Evolutionary conservation across 2,888 invertebrate species (phyloP).

Genomic region (Phyllotreta striolata): DNA sequence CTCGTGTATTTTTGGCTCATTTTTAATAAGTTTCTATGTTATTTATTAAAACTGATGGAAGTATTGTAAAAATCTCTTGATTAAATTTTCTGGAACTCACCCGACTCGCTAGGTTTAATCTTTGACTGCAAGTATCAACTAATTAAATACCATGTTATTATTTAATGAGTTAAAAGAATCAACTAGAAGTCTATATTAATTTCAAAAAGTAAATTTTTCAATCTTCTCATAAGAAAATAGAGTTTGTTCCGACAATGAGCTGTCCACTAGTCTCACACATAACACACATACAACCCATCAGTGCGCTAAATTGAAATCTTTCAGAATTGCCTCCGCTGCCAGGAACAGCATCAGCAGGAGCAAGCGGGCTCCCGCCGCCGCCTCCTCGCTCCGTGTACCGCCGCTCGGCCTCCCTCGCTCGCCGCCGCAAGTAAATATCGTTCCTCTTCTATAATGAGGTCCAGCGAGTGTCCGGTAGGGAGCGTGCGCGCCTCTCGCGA

Average conservation of each 20-base stretch:
- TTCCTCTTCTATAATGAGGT: slow-evolving; percentile 58
- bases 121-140: too few relatives aligned
- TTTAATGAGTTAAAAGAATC: too few relatives aligned
- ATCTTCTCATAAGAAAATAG: too few relatives aligned
- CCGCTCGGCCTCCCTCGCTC: slow-evolving; percentile 48
- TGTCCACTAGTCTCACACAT: slow-evolving; percentile 42
- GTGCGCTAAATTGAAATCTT: slow-evolving; percentile 61
- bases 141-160: too few relatives aligned
- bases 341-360: slow-evolving; percentile 31
- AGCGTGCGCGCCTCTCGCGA: slow-evolving; percentile 58
- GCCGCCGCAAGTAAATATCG: slow-evolving; percentile 58
- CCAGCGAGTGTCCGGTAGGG: slow-evolving; percentile 55
- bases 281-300: slow-evolving; percentile 50
- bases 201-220: too few relatives aligned
- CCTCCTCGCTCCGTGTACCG: slow-evolving; percentile 38
- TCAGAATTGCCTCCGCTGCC: slow-evolving; percentile 55
- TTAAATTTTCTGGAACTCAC: too few relatives aligned
- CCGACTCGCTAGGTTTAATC: too few relatives aligned
- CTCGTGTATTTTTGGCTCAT: too few relatives aligned
- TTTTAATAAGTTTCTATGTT: too few relatives aligned
- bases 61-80: too few relatives aligned
- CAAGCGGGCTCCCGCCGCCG: slow-evolving; percentile 43
- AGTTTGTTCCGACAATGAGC: slow-evolving; percentile 33
- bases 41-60: too few relatives aligned
- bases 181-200: too few relatives aligned